Percentiles rank a stretch among this genome's conserved stretches.
Evolutionary conservation across 2,888 invertebrate species (phyloP).

Genomic region (Melanophora roralis): DNA sequence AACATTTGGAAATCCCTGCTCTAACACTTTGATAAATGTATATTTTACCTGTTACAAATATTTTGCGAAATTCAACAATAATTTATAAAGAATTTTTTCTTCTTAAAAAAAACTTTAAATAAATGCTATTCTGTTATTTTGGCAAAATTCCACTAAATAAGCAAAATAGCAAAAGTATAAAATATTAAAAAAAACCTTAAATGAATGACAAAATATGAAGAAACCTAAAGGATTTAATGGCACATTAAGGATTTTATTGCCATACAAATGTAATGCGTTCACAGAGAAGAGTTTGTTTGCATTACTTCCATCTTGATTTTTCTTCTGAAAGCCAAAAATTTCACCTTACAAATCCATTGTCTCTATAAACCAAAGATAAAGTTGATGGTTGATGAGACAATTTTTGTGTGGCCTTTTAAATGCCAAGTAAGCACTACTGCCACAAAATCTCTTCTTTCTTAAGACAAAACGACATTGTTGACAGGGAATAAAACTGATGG

Average conservation of each 20-base stretch:
- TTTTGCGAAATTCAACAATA: conserved; percentile 36
- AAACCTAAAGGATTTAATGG: conserved; percentile 74
- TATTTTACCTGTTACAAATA: conserved; percentile 26
- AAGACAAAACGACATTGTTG: background rate
- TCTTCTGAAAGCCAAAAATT: too few species aligned
- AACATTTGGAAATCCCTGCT: background rate
- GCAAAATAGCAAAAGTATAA: conserved; percentile 24
- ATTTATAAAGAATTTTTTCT: conserved; percentile 50
- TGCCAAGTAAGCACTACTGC: conserved; percentile 49
- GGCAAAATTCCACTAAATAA: conserved; percentile 60
- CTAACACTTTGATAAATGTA: conserved; percentile 39
- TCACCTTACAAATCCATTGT: conserved; percentile 55
- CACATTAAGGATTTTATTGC: conserved; percentile 77
- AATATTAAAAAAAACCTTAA: conserved; percentile 19
- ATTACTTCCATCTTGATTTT: background rate
- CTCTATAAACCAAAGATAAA: conserved; percentile 57
- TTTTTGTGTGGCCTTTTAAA: conserved; percentile 47
- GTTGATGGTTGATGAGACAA: conserved; percentile 39
- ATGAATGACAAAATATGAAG: conserved; percentile 56
- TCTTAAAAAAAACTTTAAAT: background rate
- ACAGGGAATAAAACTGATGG: conserved; percentile 31
- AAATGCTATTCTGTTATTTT: conserved; percentile 45
- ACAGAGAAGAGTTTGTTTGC: conserved; percentile 21
- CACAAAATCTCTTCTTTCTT: background rate
- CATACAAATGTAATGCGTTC: conserved; percentile 41